Evolutionary conservation across 2,888 invertebrate species (phyloP).

Genomic region (Drosophila neoperkinsi): DNA sequence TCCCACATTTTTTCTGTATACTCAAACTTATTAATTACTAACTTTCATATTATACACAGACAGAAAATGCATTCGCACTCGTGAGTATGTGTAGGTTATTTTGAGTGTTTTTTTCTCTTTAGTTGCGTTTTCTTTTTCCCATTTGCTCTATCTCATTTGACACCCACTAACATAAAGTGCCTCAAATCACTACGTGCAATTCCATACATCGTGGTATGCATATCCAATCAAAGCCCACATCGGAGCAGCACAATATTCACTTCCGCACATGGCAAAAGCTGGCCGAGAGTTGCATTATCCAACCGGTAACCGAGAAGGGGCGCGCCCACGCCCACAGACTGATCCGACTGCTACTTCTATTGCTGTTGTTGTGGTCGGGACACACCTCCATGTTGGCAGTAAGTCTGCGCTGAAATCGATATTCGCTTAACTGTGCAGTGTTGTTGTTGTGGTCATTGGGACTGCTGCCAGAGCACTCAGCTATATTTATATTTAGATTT

Average conservation of each 20-base stretch:
- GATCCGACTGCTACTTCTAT: slow-evolving; percentile 3
- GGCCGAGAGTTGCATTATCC: slow-evolving; percentile 56
- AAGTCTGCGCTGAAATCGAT: slow-evolving; percentile 70
- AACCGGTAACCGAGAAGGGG: slow-evolving; percentile 40
- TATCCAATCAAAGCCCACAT: slow-evolving; percentile 57
- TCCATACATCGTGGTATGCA: slow-evolving; percentile 8
- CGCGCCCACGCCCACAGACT: slow-evolving; percentile 22
- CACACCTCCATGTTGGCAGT: slow-evolving; percentile 45
- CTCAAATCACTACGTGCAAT: slow-evolving; percentile 28
- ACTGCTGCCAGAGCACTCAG: slow-evolving; percentile 30
- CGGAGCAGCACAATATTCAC: slow-evolving; percentile 32
- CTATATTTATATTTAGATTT: slow-evolving; percentile 70
- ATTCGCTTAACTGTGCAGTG: slow-evolving; percentile 38
- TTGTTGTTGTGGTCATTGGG: slow-evolving; percentile 65
- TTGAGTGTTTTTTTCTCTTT: slow-evolving; percentile 2
- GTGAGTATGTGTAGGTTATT: not conserved
- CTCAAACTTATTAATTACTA: not conserved
- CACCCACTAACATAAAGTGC: slow-evolving; percentile 39
- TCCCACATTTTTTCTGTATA: not conserved
- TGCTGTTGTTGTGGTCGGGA: slow-evolving; percentile 42
- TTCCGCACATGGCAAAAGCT: slow-evolving; percentile 66
- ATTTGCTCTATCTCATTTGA: slow-evolving; percentile 19
- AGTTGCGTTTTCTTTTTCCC: slow-evolving; percentile 14
- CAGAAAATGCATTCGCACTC: slow-evolving; percentile 1
- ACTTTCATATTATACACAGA: slow-evolving; percentile 3